A percentile compares a stretch with the other conserved stretches of the same genome.
Conservation (phyloP, 2,888 invertebrate species). For the Drosophila longiperda region DNA sequence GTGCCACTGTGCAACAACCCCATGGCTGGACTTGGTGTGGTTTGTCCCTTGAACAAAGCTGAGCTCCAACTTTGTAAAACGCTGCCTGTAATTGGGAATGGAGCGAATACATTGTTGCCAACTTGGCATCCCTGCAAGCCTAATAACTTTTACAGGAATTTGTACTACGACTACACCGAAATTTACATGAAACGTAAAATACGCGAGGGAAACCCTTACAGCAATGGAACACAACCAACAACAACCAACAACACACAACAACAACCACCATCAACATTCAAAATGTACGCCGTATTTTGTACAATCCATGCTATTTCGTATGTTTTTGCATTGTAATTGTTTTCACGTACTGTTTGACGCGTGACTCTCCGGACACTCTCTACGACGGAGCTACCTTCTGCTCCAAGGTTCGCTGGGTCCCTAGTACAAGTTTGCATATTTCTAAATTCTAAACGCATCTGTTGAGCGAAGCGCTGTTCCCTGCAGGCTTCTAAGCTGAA, state of each 20-base stretch:
- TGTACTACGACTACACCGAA: slow-evolving; percentile 74
- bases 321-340: slow-evolving; percentile 37
- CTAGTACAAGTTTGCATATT: slow-evolving; percentile 79
- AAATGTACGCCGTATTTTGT: slow-evolving; percentile 1
- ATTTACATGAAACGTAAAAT: slow-evolving; percentile 63
- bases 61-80: slow-evolving; percentile 38
- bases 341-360: slow-evolving; percentile 4
- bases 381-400: slow-evolving; percentile 30
- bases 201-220: slow-evolving; percentile 65
- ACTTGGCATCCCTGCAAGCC: slow-evolving; percentile 66
- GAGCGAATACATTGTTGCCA: slow-evolving; percentile 42
- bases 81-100: slow-evolving; percentile 21
- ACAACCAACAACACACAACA: neutral
- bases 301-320: slow-evolving; percentile 9
- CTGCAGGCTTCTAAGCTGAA: slow-evolving; percentile 63
- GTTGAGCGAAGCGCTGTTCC: slow-evolving; percentile 51
- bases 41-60: slow-evolving; percentile 11
- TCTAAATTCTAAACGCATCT: slow-evolving; percentile 78
- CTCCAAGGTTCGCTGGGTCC: slow-evolving; percentile 56
- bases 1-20: slow-evolving; percentile 24
- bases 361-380: neutral
- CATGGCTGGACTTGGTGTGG: neutral
- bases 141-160: slow-evolving; percentile 83
- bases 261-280: slow-evolving; percentile 5
- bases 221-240: slow-evolving; percentile 3